These are phyloP conservation scores for Euzetes globulus DNA, from an alignment of 2,888 invertebrate genomes.

Conservation along the genomic window DNA sequence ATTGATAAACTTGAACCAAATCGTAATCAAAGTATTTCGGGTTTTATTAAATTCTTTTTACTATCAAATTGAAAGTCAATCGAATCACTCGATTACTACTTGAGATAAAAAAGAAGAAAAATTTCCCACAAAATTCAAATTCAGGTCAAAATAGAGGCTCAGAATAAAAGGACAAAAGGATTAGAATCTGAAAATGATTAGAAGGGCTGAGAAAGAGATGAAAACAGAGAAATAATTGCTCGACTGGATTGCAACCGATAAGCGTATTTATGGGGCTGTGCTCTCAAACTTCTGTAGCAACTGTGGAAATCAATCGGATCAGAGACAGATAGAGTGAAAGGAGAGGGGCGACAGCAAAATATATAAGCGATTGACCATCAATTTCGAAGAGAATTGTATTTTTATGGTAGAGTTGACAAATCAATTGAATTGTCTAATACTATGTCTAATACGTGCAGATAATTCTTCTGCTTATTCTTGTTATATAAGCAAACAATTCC, in stretches of 20 bases:
- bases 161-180: too few relatives aligned
- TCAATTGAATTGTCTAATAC: background rate
- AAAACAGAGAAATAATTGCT: background rate
- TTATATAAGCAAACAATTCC: constrained; percentile 3
- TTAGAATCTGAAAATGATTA: too few relatives aligned
- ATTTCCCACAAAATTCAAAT: too few relatives aligned
- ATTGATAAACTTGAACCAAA: too few relatives aligned
- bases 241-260: background rate
- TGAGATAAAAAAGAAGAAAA: too few relatives aligned
- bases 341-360: background rate
- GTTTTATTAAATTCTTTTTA: too few relatives aligned
- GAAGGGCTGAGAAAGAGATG: background rate
- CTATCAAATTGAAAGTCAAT: too few relatives aligned
- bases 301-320: background rate
- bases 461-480: background rate
- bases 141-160: too few relatives aligned
- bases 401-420: constrained; percentile 4
- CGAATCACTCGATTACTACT: too few relatives aligned
- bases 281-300: background rate
- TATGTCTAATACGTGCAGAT: background rate
- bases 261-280: background rate
- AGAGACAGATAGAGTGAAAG: too few relatives aligned
- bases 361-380: background rate
- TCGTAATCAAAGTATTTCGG: too few relatives aligned
- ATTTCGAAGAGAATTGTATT: background rate